Percentiles rank a stretch among this genome's conserved stretches.
Evolutionary conservation across 1,140 invertebrate genomes (phyloP).

Genomic region (Bombus ignitus): DNA sequence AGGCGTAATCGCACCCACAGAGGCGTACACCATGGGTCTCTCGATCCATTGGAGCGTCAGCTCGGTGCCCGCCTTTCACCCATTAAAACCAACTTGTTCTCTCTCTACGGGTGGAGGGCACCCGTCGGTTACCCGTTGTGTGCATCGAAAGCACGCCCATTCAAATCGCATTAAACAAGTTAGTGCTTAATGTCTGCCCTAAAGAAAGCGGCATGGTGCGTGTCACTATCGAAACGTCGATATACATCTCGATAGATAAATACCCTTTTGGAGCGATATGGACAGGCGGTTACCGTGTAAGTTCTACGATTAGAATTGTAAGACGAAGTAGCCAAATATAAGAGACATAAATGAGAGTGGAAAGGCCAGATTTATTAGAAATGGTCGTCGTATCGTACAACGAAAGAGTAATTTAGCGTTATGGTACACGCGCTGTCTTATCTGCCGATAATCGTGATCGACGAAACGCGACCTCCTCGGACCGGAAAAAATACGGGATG

Average conservation of each 20-base stretch:
- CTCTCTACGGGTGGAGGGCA: conserved; percentile 60
- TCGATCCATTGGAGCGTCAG: conserved; percentile 80
- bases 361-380: too few species aligned
- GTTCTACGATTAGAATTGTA: not conserved
- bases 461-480: not conserved
- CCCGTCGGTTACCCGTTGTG: conserved; percentile 57
- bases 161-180: conserved; percentile 68
- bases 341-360: not conserved
- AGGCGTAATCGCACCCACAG: conserved; percentile 64
- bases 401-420: too few species aligned
- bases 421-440: too few species aligned
- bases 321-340: not conserved
- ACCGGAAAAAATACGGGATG: not conserved
- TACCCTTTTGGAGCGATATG: not conserved
- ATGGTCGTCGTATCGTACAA: too few species aligned
- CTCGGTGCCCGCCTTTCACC: conserved; percentile 78
- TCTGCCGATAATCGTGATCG: too few species aligned
- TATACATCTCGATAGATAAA: not conserved
- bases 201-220: conserved; percentile 8
- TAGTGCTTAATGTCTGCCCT: conserved; percentile 52
- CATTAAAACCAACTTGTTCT: conserved; percentile 76
- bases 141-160: conserved; percentile 68
- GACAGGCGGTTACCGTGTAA: not conserved
- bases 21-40: conserved; percentile 71
- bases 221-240: not conserved